phyloP scores from a whole-genome alignment of 2,888 invertebrate species.

The Adelphocoris suturalis region DNA sequence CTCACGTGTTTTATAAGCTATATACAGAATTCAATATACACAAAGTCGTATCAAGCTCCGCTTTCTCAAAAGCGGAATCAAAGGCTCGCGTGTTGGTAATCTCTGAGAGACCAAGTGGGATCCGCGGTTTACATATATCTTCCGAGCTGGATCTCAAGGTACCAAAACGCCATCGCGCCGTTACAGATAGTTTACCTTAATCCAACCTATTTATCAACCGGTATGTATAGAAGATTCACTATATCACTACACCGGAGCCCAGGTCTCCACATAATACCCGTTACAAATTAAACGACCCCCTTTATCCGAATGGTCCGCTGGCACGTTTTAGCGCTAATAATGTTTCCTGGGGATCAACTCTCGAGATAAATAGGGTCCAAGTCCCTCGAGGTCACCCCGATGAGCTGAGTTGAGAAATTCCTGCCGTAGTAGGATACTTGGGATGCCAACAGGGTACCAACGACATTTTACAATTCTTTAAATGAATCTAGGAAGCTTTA shows the following conservation, averaged over 20 bases:
- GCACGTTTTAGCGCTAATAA: constrained; percentile 20
- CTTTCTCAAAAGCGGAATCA: background rate
- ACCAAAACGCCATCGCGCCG: constrained; percentile 34
- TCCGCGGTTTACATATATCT: constrained; percentile 4
- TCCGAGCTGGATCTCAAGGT: constrained; percentile 15
- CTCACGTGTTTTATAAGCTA: too few relatives aligned
- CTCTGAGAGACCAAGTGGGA: constrained; percentile 21
- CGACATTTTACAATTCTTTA: too few relatives aligned
- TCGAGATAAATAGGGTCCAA: background rate
- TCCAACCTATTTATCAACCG: constrained; percentile 17
- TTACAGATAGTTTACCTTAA: constrained; percentile 20
- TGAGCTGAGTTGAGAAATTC: too few relatives aligned
- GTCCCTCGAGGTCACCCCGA: background rate
- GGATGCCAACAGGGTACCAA: too few relatives aligned
- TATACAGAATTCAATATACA: background rate
- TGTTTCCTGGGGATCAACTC: constrained; percentile 13
- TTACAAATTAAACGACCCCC: constrained; percentile 29
- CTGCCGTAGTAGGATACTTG: too few relatives aligned
- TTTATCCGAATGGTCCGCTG: background rate
- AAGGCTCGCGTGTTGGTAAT: constrained; percentile 11
- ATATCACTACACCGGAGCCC: background rate
- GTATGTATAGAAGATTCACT: constrained; percentile 34
- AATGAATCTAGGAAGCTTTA: too few relatives aligned
- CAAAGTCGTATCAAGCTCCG: background rate
- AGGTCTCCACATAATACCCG: background rate